Evolutionary conservation across 2,797 vertebrate species (phyloP).

Genomic region (Typhlichthys subterraneus): DNA sequence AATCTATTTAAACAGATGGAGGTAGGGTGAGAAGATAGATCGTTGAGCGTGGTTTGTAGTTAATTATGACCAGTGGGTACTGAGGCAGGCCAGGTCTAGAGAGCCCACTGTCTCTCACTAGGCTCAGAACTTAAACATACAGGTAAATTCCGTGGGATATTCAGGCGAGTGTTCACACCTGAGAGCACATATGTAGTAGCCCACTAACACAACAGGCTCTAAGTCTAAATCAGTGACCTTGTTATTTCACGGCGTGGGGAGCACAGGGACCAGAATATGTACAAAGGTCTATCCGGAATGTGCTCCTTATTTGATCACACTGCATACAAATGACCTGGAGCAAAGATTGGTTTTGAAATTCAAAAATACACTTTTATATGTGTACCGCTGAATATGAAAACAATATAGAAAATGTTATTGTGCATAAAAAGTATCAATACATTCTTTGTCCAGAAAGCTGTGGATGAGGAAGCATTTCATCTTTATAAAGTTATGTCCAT

Average conservation of each 20-base stretch:
- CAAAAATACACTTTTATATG: constrained; percentile 14
- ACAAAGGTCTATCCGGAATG: constrained; percentile 11
- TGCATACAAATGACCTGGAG: constrained; percentile 52
- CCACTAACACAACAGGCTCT: constrained; percentile 24
- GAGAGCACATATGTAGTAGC: constrained; percentile 11
- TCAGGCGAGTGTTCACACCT: constrained; percentile 22
- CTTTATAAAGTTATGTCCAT: too few species aligned
- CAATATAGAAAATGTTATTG: background rate
- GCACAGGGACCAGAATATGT: constrained; percentile 22
- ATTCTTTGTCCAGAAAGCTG: too few species aligned
- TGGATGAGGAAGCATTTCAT: too few species aligned
- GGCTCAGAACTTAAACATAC: background rate
- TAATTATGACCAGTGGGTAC: background rate
- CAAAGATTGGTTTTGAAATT: constrained; percentile 41
- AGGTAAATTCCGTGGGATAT: background rate
- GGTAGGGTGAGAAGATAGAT: constrained; percentile 10
- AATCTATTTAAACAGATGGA: constrained; percentile 17
- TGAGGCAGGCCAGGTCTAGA: too few species aligned
- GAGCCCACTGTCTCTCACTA: background rate
- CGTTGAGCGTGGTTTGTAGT: background rate
- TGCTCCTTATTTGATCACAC: constrained; percentile 49
- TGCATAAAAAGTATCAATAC: too few species aligned
- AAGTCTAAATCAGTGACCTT: constrained; percentile 20
- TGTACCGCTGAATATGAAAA: background rate
- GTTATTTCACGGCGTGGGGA: constrained; percentile 27